Evolutionary conservation across 2,113 vertebrate species (phyloP).

Genomic region (Galeopterus variegatus): DNA sequence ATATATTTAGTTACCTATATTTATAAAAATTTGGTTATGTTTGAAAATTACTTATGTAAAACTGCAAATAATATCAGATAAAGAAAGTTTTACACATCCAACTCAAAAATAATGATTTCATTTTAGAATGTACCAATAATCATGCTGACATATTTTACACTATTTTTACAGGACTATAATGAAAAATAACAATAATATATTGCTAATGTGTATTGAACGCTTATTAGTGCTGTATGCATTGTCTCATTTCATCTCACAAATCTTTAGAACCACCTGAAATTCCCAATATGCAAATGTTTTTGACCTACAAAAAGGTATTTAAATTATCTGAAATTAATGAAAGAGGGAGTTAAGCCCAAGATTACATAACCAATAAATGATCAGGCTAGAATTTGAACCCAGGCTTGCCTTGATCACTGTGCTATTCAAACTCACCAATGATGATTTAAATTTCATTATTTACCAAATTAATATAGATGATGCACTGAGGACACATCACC

Average conservation of each 20-base stretch:
- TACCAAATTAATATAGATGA: constrained; percentile 6
- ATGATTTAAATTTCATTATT: constrained; percentile 53
- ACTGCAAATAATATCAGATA: background rate
- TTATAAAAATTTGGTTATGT: background rate
- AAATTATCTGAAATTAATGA: constrained; percentile 24
- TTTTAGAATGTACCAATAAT: constrained; percentile 23
- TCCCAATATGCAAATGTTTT: background rate
- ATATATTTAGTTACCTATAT: constrained; percentile 1
- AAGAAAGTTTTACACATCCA: background rate
- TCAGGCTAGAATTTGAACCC: background rate
- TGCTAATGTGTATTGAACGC: background rate
- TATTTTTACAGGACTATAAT: background rate
- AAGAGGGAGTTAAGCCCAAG: background rate
- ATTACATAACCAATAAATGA: background rate
- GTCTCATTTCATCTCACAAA: constrained; percentile 47
- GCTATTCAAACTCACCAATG: constrained; percentile 15
- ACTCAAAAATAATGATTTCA: constrained; percentile 11
- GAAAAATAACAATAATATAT: background rate
- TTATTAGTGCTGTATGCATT: background rate
- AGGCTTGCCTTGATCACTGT: background rate
- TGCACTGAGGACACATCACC: background rate
- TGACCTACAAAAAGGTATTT: background rate
- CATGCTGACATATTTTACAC: background rate
- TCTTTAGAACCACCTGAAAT: background rate
- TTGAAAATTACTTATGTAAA: constrained; percentile 7